These are phyloP conservation scores for Tachina fera DNA, from an alignment of 2,888 invertebrate genomes.

Conservation along the genomic window DNA sequence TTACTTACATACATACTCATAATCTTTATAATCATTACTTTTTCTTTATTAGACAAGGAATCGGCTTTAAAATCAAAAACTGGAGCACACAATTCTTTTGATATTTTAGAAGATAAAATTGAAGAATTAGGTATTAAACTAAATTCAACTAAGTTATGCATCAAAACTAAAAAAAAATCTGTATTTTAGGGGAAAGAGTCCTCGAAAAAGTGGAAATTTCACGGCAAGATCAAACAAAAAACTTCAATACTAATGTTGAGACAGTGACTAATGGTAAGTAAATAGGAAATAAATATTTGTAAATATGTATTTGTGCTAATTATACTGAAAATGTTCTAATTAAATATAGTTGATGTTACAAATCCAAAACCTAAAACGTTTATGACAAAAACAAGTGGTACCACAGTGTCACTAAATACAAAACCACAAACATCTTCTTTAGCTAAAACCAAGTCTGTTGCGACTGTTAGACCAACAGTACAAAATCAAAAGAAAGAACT, in stretches of 20 bases:
- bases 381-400: conserved; percentile 42
- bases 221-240: conserved; percentile 27
- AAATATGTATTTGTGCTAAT: background rate
- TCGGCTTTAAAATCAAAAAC: conserved; percentile 59
- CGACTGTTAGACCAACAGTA: conserved; percentile 72
- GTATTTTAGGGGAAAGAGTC: conserved; percentile 59
- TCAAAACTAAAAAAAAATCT: background rate
- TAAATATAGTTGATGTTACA: conserved; percentile 25
- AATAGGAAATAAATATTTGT: background rate
- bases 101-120: conserved; percentile 74
- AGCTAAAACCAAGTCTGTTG: conserved; percentile 68
- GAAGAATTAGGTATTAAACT: conserved; percentile 75
- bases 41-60: conserved; percentile 61
- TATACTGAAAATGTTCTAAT: conserved; percentile 12
- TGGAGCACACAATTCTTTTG: conserved; percentile 74
- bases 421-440: conserved; percentile 16
- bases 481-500: conserved; percentile 59
- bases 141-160: background rate
- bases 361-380: conserved; percentile 41
- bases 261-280: conserved; percentile 43
- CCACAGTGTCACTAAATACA: conserved; percentile 28
- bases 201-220: conserved; percentile 46
- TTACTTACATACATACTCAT: conserved; percentile 14
- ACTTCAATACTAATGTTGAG: conserved; percentile 17
- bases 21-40: conserved; percentile 11